These are phyloP conservation scores for Muschampia plurimacula DNA, from an alignment of 2,888 invertebrate species.

Conservation along the genomic window DNA sequence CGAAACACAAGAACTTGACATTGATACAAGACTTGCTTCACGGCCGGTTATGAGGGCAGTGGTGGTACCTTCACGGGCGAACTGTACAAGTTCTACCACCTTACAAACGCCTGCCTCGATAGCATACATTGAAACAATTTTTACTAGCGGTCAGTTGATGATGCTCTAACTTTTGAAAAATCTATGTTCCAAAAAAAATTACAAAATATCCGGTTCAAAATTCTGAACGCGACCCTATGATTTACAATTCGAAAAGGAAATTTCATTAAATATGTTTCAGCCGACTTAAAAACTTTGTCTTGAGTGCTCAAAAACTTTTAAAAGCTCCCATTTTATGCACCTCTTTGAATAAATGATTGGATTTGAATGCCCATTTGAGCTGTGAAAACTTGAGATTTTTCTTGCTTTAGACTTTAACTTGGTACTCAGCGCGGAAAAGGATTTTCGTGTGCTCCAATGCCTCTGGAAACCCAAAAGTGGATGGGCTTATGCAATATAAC, in stretches of 20 bases:
- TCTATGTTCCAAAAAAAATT: too few species aligned
- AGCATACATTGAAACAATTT: too few species aligned
- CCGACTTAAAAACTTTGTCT: conserved; percentile 24
- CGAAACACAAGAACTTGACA: too few species aligned
- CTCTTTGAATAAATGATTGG: conserved; percentile 48
- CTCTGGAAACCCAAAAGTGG: conserved; percentile 21
- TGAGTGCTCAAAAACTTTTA: conserved; percentile 27
- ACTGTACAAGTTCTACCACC: too few species aligned
- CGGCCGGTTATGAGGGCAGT: too few species aligned
- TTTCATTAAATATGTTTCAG: conserved; percentile 27
- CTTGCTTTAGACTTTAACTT: conserved; percentile 48
- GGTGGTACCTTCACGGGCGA: too few species aligned
- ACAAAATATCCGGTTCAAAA: conserved; percentile 6
- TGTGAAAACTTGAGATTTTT: conserved; percentile 49
- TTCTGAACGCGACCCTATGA: background rate
- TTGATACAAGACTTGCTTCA: too few species aligned
- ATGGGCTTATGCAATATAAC: conserved; percentile 27
- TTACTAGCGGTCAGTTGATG: too few species aligned
- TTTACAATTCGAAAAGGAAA: conserved; percentile 22
- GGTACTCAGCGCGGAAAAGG: conserved; percentile 43
- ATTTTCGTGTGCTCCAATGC: conserved; percentile 39
- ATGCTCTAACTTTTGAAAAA: too few species aligned
- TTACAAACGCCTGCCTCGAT: too few species aligned
- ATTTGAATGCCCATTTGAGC: conserved; percentile 47
- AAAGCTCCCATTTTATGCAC: conserved; percentile 36